Base-by-base conservation (phyloP, 2,888 invertebrate species). In the Axea sp. region DNA sequence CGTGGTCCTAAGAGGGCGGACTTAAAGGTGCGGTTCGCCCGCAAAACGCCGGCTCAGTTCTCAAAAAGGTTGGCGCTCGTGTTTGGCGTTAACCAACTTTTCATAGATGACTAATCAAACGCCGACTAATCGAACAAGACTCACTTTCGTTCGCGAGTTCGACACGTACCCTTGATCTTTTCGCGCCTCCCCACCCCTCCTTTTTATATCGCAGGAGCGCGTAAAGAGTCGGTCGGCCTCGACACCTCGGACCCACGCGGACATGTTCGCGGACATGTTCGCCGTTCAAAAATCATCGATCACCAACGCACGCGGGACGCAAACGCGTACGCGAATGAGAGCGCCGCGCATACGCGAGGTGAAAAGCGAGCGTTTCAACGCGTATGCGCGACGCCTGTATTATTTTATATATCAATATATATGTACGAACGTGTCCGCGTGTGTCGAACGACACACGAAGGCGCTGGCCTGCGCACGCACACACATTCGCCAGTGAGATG, bases 41-140 rank as follows among this genome's bases (percentile, higher is more conserved):
- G 80, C 60, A 83, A 85, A 62, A 84, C 84, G 85, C 84, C 84
- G 83, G 81, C 82, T 80, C 84, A 65, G 77, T 71, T 77, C 82
- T 81, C 83, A 80, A 78, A 74, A 76, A 83, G 77, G 81, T 83
- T 82, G 81, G 73, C 60, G 62, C 45, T 24, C 24, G 8, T 35
- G 14, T 30, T 59, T 65, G 64, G 57, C 59, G 59, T 33, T 62
- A 43, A 45, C 37, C 26, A 6, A 37, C 8, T 8, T 12, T 22
- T 41, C 24, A 12, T 14, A 41, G 12, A 39, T 19, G n/a, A 39
- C 1, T 9, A 39, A 41, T 41, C 15, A 5, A 22, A 7, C 2
- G 15, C 22, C 41, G n/a, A 11, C 24, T 12, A 41, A 43, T 43
- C n/a, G 1, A 31, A 11, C 1, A 30, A 12, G 19, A 31, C 24